Percentiles rank a stretch among this genome's conserved stretches.
Conservation (phyloP, 2,797 vertebrate genomes). For the Gobionotothen gibberifrons region DNA sequence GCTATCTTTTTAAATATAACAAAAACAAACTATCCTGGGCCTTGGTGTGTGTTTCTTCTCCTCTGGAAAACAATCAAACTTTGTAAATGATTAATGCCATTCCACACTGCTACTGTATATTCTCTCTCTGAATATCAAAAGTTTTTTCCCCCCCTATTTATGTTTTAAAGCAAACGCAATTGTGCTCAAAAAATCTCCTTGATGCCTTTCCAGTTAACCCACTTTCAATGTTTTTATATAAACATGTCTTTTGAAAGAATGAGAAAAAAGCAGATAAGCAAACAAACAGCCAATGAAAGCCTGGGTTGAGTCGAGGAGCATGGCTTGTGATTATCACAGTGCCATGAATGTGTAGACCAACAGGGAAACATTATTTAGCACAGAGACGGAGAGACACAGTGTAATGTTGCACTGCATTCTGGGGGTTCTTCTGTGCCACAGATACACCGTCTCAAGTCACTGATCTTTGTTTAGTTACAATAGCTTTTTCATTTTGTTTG, state of each 20-base stretch:
- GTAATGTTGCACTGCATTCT: conserved; percentile 24
- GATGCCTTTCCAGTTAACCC: conserved; percentile 85
- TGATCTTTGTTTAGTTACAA: conserved; percentile 41
- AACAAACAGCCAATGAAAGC: conserved; percentile 73
- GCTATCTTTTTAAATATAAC: conserved; percentile 81
- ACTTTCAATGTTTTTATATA: conserved; percentile 81
- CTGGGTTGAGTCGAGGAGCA: conserved; percentile 59
- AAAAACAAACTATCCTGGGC: conserved; percentile 83
- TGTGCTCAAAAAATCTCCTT: conserved; percentile 85
- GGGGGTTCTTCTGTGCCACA: conserved; percentile 19
- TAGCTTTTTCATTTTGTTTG: conserved; percentile 8
- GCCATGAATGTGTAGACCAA: conserved; percentile 56
- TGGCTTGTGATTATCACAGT: conserved; percentile 64
- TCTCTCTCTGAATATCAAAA: conserved; percentile 85
- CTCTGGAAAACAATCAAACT: conserved; percentile 88
- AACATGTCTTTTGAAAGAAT: conserved; percentile 77
- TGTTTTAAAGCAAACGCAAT: conserved; percentile 83
- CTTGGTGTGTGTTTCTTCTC: conserved; percentile 80
- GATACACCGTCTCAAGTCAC: conserved; percentile 17
- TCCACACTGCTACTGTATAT: conserved; percentile 72
- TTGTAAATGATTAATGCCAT: conserved; percentile 85
- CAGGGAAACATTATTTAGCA: conserved; percentile 61
- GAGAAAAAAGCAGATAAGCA: conserved; percentile 64
- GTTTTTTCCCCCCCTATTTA: conserved; percentile 61
- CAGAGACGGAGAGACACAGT: conserved; percentile 2